Percentiles rank a stretch among this genome's conserved stretches.
These are phyloP conservation scores for Apis laboriosa DNA, from an alignment of 1,140 invertebrate genomes.

Conservation along the genomic window DNA sequence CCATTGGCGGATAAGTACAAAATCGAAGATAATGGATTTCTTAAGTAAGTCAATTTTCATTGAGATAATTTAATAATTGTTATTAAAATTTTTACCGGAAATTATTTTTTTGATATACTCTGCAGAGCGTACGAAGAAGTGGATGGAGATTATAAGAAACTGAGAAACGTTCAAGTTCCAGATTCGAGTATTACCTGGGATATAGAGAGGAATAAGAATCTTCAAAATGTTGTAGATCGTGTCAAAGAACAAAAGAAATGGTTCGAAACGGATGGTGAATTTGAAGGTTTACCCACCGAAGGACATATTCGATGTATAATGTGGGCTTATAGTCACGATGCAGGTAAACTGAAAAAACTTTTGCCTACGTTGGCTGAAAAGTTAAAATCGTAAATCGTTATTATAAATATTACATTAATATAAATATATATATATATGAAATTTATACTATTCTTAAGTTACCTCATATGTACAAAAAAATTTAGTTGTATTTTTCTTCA, in stretches of 20 bases:
- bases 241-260: constrained; percentile 69
- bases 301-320: constrained; percentile 74
- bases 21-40: constrained; percentile 68
- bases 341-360: constrained; percentile 73
- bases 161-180: constrained; percentile 69
- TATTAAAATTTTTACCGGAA: not conserved
- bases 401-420: not conserved
- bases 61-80: too few species aligned
- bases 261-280: constrained; percentile 69
- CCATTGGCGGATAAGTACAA: constrained; percentile 70
- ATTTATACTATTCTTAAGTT: not conserved
- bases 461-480: not conserved
- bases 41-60: constrained; percentile 54
- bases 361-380: constrained; percentile 69
- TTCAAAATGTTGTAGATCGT: constrained; percentile 58
- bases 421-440: not conserved
- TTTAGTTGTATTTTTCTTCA: constrained; percentile 1
- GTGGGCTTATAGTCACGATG: constrained; percentile 76
- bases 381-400: constrained; percentile 26
- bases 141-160: constrained; percentile 73
- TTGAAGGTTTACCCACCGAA: constrained; percentile 71
- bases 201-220: constrained; percentile 72
- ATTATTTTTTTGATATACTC: not conserved
- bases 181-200: constrained; percentile 74
- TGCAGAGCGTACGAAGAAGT: constrained; percentile 68